Evolutionary conservation across 1,140 invertebrate genomes (phyloP), one percentile per base, ranked within the genome.

Genomic region (Anoplophora glabripennis): DNA sequence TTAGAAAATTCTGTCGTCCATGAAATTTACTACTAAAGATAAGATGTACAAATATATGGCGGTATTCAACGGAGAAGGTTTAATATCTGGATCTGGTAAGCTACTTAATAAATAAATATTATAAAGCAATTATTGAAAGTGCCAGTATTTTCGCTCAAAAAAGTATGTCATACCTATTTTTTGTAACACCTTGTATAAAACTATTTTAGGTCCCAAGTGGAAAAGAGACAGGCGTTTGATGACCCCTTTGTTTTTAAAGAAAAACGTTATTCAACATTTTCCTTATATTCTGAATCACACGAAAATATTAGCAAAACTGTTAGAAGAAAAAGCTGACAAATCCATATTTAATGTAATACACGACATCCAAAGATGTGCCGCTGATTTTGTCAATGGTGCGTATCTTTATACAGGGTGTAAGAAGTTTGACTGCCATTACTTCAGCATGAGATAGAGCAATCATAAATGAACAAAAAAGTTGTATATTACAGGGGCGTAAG

Each of bases 31-130:
- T 10, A 17, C 4, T n/a, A 68, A 66, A 57, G 53, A 64, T 38
- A 55, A 64, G 4, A 41, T 65, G 3, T 68, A 68, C 44, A 51
- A 58, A 15, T 59, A 64, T 53, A 15, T 67, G 7, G 61, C 66
- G 42, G 11, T 44, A n/a, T 65, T 57, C 21, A 12, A 59, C 28
- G 67, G 67, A 36, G 45, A 64, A 10, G 62, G 64, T 5, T 37
- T 68, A 15, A 62, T 68, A 1, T 64, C 54, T 35, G 52, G 40
- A 12, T 62, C 57, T 28, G 64, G 66, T 68, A 60, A 57, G 41
- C n/a, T n/a, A n/a, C n/a, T n/a, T n/a, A n/a, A n/a, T n/a, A n/a
- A n/a, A n/a, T n/a, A 48, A 9, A 18, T 36, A 10, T 53, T 10
- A 36, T 11, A 12, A 10, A 55, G 10, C 49, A 57, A 14, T n/a